phyloP scores from a whole-genome alignment of 2,113 vertebrate genomes.

The Mirza zaza region DNA sequence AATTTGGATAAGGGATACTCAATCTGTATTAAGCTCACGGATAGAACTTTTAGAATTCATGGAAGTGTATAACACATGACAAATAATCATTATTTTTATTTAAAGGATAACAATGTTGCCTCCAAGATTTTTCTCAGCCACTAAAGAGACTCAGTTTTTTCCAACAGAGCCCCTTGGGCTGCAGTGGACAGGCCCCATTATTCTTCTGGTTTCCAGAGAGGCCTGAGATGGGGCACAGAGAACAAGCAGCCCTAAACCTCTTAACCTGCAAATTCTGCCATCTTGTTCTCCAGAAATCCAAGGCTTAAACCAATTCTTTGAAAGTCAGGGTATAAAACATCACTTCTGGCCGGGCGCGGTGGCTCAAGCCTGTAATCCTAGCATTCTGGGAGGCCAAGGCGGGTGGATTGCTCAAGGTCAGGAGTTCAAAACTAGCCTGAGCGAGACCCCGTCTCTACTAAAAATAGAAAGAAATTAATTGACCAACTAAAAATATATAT shows the following conservation, averaged over 20 bases:
- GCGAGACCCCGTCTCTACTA: too few species aligned
- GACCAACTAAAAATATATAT: too few species aligned
- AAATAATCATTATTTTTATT: neutral
- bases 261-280: neutral
- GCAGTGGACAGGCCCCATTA: neutral
- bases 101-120: neutral
- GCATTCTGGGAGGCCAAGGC: too few species aligned
- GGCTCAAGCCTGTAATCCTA: too few species aligned
- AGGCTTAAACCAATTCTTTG: neutral
- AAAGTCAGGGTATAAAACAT: neutral
- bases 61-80: neutral
- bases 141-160: neutral
- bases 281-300: neutral
- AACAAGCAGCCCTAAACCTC: neutral
- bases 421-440: too few species aligned
- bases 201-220: neutral
- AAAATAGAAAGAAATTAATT: too few species aligned
- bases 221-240: neutral
- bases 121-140: neutral
- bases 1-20: neutral
- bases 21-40: neutral
- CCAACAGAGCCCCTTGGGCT: neutral
- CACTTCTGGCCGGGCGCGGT: too few species aligned
- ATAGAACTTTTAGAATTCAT: neutral
- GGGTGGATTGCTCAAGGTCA: too few species aligned